phyloP scores from a whole-genome alignment of 2,888 invertebrate species.

The Odontocerum albicorne region DNA sequence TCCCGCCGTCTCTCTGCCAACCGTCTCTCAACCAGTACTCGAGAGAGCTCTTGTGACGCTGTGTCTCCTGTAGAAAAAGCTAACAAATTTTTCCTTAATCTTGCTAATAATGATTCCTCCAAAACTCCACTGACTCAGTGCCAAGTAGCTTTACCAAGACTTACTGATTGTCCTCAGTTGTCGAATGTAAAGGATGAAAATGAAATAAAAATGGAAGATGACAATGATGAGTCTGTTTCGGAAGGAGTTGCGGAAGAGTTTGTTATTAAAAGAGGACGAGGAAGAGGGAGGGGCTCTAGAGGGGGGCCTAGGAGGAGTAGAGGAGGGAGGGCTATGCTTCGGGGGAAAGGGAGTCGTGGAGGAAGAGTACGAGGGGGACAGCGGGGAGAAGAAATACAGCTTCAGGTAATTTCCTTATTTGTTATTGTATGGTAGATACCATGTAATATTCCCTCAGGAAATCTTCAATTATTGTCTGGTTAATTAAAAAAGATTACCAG shows the following conservation, averaged over 20 bases:
- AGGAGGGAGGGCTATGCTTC: conserved; percentile 41
- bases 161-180: not conserved
- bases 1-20: conserved; percentile 8
- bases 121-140: conserved; percentile 46
- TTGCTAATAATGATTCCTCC: conserved; percentile 47
- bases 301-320: conserved; percentile 40
- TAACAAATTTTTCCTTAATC: conserved; percentile 41
- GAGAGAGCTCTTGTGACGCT: conserved; percentile 33
- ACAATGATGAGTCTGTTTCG: conserved; percentile 43
- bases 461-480: too few species aligned
- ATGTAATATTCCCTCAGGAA: too few species aligned
- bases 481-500: too few species aligned
- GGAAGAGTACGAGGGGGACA: conserved; percentile 49
- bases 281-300: conserved; percentile 40
- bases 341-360: conserved; percentile 42
- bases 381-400: conserved; percentile 39
- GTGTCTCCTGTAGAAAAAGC: conserved; percentile 18
- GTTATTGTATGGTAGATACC: too few species aligned
- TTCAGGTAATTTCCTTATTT: too few species aligned
- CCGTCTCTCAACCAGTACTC: conserved; percentile 5
- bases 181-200: conserved; percentile 29
- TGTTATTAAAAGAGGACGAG: conserved; percentile 40
- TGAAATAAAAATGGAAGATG: conserved; percentile 34
- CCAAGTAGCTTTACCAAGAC: conserved; percentile 39
- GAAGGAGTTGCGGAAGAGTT: conserved; percentile 23